Evolutionary conservation across 2,888 invertebrate species (phyloP).

Genomic region (Acutogordius australiensis): DNA sequence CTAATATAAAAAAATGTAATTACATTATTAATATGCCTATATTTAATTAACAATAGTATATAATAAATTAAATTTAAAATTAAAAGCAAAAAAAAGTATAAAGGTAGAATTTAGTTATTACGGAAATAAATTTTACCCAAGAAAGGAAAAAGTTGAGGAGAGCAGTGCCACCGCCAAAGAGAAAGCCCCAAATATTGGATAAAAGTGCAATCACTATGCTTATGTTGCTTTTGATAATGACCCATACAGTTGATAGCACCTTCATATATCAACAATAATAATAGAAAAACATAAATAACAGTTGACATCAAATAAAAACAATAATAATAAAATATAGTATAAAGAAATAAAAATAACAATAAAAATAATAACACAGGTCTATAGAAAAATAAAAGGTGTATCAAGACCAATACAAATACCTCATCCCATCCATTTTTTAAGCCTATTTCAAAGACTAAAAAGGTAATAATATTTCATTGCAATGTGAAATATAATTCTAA

Average conservation of each 20-base stretch:
- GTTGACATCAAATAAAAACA: background rate
- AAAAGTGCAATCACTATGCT: background rate
- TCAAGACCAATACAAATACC: too few relatives aligned
- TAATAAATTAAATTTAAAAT: constrained; percentile 4
- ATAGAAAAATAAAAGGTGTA: too few relatives aligned
- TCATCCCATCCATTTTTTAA: too few relatives aligned
- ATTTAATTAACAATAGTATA: too few relatives aligned
- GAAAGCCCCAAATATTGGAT: background rate
- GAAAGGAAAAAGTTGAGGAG: background rate
- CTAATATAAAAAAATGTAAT: too few relatives aligned
- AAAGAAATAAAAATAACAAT: background rate
- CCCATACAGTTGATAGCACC: constrained; percentile 1
- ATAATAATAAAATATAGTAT: background rate
- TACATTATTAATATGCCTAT: background rate
- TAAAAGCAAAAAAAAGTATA: constrained; percentile 11
- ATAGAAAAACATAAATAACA: background rate
- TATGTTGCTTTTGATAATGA: constrained; percentile 3
- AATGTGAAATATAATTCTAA: too few relatives aligned
- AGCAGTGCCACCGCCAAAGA: background rate
- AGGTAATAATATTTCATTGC: too few relatives aligned
- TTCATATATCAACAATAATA: background rate
- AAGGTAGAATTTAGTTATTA: background rate
- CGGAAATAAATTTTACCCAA: constrained; percentile 8
- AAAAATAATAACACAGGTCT: too few relatives aligned
- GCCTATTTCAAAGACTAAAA: too few relatives aligned